phyloP scores from a whole-genome alignment of 2,888 invertebrate species.

The Incurvaria masculella region DNA sequence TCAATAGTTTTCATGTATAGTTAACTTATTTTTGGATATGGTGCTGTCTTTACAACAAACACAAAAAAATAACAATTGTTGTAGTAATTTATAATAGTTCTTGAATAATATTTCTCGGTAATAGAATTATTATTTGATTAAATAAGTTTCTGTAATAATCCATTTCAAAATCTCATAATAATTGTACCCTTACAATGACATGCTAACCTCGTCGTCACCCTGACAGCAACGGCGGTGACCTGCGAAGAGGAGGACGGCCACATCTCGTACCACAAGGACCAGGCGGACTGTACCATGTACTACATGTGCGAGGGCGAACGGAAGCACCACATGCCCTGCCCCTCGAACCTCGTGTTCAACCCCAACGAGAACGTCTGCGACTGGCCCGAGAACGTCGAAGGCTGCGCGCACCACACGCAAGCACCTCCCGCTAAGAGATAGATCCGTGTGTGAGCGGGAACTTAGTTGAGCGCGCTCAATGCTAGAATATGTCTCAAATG shows the following conservation, averaged over 20 bases:
- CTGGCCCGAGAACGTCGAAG: slow-evolving; percentile 94
- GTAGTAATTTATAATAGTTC: no score
- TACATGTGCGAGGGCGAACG: slow-evolving; percentile 96
- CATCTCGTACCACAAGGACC: slow-evolving; percentile 89
- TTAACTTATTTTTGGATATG: no score
- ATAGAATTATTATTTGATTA: no score
- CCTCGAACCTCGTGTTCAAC: slow-evolving; percentile 89
- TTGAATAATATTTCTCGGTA: no score
- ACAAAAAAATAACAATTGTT: no score
- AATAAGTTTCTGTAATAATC: no score
- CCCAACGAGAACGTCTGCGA: slow-evolving; percentile 92
- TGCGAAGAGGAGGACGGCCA: slow-evolving; percentile 95
- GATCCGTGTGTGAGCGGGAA: slow-evolving; percentile 5
- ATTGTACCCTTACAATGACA: no score
- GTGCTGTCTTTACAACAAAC: no score
- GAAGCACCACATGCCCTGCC: slow-evolving; percentile 95
- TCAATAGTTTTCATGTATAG: no score
- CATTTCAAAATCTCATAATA: no score
- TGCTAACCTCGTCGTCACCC: no score
- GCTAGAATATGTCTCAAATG: background rate
- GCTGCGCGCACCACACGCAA: slow-evolving; percentile 61
- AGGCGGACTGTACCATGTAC: slow-evolving; percentile 89
- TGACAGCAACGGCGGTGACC: slow-evolving; percentile 76
- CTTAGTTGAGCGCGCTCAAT: background rate
- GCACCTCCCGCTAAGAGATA: slow-evolving; percentile 48